These are phyloP conservation scores for Holothuria glaberrima DNA, from an alignment of 35 echinoderm and acorn worm genomes.

Conservation along the genomic window DNA sequence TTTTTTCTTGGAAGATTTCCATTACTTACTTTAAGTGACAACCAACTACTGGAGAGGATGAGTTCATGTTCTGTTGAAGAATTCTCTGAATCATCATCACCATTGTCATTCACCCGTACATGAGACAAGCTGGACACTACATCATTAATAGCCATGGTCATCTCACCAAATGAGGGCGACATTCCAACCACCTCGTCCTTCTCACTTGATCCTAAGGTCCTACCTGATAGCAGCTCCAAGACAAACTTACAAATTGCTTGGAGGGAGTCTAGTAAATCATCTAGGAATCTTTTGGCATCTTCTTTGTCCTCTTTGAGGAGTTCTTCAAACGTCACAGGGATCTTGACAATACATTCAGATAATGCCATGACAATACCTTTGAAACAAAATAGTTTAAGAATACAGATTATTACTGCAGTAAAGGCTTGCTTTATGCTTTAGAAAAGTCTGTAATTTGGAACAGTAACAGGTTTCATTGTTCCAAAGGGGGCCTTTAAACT, in stretches of 20 bases:
- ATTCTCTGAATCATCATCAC: conserved; percentile 1
- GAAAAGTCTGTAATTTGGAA: too few species aligned
- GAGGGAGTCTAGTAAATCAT: conserved; percentile 57
- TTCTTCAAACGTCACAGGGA: conserved; percentile 13
- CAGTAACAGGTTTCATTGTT: too few species aligned
- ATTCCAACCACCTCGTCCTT: conserved; percentile 7
- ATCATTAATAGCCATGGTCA: conserved; percentile 88
- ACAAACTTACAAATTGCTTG: conserved; percentile 68
- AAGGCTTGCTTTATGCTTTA: background rate
- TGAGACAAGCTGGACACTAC: conserved; percentile 64
- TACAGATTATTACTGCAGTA: background rate
- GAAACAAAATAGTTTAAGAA: background rate
- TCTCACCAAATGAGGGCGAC: conserved; percentile 96
- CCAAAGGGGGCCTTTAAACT: too few species aligned
- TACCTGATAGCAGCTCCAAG: conserved; percentile 72
- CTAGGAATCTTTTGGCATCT: conserved; percentile 24
- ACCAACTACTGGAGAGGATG: conserved; percentile 90
- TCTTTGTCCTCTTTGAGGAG: background rate
- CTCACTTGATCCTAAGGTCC: background rate
- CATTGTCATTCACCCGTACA: conserved; percentile 37
- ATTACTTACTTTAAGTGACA: conserved; percentile 85
- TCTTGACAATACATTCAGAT: conserved; percentile 23
- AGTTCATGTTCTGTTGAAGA: conserved; percentile 79
- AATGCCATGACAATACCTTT: conserved; percentile 33
- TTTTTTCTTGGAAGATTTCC: too few species aligned